Evolutionary conservation across 1,140 invertebrate genomes (phyloP), one percentile per base, ranked within the genome.

Genomic region (Protaetia brevitarsis): DNA sequence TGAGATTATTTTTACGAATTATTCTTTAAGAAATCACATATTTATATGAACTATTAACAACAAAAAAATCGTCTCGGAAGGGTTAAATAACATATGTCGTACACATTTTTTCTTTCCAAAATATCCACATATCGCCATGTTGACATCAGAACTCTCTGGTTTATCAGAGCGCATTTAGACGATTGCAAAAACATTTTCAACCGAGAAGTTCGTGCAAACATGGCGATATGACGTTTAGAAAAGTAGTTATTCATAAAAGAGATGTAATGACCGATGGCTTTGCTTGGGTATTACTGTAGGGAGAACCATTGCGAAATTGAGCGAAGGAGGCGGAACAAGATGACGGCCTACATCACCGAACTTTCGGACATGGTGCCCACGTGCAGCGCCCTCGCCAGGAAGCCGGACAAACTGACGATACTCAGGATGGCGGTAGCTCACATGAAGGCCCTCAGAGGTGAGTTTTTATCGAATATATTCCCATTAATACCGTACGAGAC

Each of bases 271-370:
- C 80, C 79, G 71, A 77, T 76, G 77, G 74, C 76, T 82, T 81
- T 77, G 81, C 73, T 81, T 81, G 70, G 75, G 70, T 78, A 74
- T 77, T 79, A 77, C 80, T 88, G 90, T 81, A 91, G 97, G 79
- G 98, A 99, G 85, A 99, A 99, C 82, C 98, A 99, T 84, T 98
- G 96, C 84, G 98, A 99, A 83, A 99, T 99, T 79, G 98, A 99
- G 81, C 86, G 98, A 70, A 86, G 97, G 66, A 85, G 98, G 70
- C 87, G 98, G 66, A 99, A 99, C 84, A 99, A 99, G 88, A 99
- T 99, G 98, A 99, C 97, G 66, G 94, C 96, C 66, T 99, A 99
- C 82, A 99, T 99, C 76, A 99, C 97, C 70, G 98, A 99, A 84
- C 85, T 99, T 68, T 98, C 96, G 66, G 97, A 99, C 82, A 99